These are phyloP conservation scores for Dastarcus helophoroides DNA, from an alignment of 2,888 invertebrate species.

Conservation along the genomic window DNA sequence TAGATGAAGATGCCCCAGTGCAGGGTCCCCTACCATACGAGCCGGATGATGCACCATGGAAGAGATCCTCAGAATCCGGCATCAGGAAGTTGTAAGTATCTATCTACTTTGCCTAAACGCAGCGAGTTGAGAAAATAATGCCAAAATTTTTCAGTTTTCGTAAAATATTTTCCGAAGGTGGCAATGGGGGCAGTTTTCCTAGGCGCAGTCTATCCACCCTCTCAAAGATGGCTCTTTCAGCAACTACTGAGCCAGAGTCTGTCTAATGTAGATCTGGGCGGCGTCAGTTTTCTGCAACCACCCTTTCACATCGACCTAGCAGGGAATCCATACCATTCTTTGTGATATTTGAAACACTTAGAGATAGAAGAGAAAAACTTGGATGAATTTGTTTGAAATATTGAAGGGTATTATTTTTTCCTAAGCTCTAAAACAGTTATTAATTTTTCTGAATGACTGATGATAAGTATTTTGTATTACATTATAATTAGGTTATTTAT, in stretches of 20 bases:
- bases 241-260: slow-evolving; percentile 33
- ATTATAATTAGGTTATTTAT: no score
- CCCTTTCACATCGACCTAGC: not conserved
- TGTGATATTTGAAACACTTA: not conserved
- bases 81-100: slow-evolving; percentile 78
- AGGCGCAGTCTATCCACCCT: slow-evolving; percentile 69
- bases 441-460: no score
- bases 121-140: slow-evolving; percentile 5
- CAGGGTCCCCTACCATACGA: slow-evolving; percentile 95
- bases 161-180: slow-evolving; percentile 72
- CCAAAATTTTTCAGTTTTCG: slow-evolving; percentile 58
- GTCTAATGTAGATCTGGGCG: slow-evolving; percentile 20
- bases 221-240: slow-evolving; percentile 57
- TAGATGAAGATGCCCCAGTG: slow-evolving; percentile 77
- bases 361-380: not conserved
- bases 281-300: slow-evolving; percentile 3
- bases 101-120: slow-evolving; percentile 1
- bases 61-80: slow-evolving; percentile 70
- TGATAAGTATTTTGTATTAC: no score
- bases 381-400: slow-evolving; percentile 1
- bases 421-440: no score
- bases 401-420: no score
- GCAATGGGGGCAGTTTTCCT: slow-evolving; percentile 61
- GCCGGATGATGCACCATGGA: slow-evolving; percentile 96
- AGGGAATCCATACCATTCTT: not conserved